Evolutionary conservation across 1,140 invertebrate genomes (phyloP).

Genomic region (Drosophila varians): DNA sequence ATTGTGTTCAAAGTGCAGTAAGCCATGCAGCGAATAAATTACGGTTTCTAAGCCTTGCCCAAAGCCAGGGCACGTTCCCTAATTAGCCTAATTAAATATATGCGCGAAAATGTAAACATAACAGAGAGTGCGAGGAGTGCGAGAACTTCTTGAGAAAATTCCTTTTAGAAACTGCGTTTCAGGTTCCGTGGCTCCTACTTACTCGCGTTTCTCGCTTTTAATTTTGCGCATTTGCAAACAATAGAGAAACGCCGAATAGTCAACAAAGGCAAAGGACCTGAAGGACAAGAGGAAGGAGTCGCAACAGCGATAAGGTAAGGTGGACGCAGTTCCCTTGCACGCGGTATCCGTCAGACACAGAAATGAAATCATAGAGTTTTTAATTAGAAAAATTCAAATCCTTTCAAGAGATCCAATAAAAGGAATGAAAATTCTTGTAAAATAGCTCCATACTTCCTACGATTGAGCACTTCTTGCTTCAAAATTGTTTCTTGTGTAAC

Average conservation of each 20-base stretch:
- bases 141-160: slow-evolving; percentile 46
- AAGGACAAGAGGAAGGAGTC: not conserved
- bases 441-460: not conserved
- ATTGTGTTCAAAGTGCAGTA: slow-evolving; percentile 76
- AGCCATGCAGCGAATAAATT: slow-evolving; percentile 75
- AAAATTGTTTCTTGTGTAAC: slow-evolving; percentile 1
- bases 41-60: slow-evolving; percentile 54
- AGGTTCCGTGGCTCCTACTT: slow-evolving; percentile 22
- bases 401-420: no score
- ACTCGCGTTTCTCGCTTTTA: slow-evolving; percentile 47
- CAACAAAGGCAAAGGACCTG: slow-evolving; percentile 50
- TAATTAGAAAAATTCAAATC: not conserved
- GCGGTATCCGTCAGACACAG: not conserved
- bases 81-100: slow-evolving; percentile 81
- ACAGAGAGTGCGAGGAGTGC: slow-evolving; percentile 18
- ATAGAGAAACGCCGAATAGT: slow-evolving; percentile 68
- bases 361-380: not conserved
- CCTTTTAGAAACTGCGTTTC: slow-evolving; percentile 36
- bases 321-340: slow-evolving; percentile 25
- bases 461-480: no score
- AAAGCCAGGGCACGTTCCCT: slow-evolving; percentile 72
- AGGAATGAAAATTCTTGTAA: no score
- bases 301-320: slow-evolving; percentile 58
- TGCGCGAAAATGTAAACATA: slow-evolving; percentile 71
- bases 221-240: slow-evolving; percentile 79